phyloP scores from a whole-genome alignment of 1,140 invertebrate genomes.

The Drosophila sulfurigaster region DNA sequence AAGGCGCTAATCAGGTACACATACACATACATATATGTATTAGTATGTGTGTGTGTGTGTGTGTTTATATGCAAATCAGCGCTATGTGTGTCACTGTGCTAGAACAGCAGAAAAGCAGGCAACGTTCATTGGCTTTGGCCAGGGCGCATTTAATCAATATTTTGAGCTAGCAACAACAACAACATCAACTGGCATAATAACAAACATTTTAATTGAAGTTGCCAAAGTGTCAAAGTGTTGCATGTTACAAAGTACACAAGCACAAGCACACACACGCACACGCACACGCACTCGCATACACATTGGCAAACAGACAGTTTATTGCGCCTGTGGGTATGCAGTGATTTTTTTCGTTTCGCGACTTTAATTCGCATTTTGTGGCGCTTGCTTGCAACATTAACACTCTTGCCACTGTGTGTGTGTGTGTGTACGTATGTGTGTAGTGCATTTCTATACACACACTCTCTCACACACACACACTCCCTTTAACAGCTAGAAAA shows the following conservation, averaged over 20 bases:
- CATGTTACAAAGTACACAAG: slow-evolving; percentile 18
- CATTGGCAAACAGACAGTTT: slow-evolving; percentile 1
- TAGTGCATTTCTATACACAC: slow-evolving; percentile 6
- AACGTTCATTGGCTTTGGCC: slow-evolving; percentile 52
- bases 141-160: slow-evolving; percentile 68
- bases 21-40: neutral
- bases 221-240: slow-evolving; percentile 45
- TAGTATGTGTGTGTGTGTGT: no score
- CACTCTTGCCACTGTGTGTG: neutral
- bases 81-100: slow-evolving; percentile 61
- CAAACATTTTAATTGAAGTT: slow-evolving; percentile 49
- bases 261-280: slow-evolving; percentile 8
- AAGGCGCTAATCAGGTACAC: slow-evolving; percentile 40
- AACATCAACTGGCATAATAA: slow-evolving; percentile 9
- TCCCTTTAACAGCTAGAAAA: neutral
- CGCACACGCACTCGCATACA: slow-evolving; percentile 3
- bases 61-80: slow-evolving; percentile 17
- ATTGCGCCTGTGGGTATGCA: slow-evolving; percentile 25
- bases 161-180: slow-evolving; percentile 21
- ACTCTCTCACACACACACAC: slow-evolving; percentile 1
- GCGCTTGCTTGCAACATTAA: slow-evolving; percentile 10
- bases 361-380: slow-evolving; percentile 29
- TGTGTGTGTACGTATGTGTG: neutral
- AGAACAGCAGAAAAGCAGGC: slow-evolving; percentile 7
- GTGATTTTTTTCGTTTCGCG: slow-evolving; percentile 15